phyloP scores from a whole-genome alignment of 2,888 invertebrate genomes.

The Drosophila borealis region DNA sequence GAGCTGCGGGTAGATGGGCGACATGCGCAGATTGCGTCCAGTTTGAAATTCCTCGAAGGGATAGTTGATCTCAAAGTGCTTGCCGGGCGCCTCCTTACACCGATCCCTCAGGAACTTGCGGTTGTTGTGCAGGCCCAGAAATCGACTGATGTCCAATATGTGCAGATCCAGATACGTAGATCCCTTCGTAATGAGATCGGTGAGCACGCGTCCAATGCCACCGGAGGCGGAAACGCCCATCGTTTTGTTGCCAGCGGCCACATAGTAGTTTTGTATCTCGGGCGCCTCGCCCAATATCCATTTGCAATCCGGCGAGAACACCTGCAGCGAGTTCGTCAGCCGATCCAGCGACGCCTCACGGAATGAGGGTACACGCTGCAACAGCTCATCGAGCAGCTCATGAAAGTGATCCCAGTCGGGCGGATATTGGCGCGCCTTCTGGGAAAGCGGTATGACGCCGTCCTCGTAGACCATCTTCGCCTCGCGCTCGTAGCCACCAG shows the following conservation, averaged over 20 bases:
- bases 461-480: constrained; percentile 96
- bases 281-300: constrained; percentile 98
- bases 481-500: constrained; percentile 94
- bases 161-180: constrained; percentile 93
- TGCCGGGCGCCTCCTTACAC: constrained; percentile 95
- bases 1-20: constrained; percentile 96
- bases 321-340: constrained; percentile 95
- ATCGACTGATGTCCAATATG: constrained; percentile 94
- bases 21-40: constrained; percentile 95
- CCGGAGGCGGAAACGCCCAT: constrained; percentile 98
- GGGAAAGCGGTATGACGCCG: constrained; percentile 88
- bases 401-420: constrained; percentile 99
- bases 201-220: constrained; percentile 96
- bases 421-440: constrained; percentile 89
- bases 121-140: constrained; percentile 97
- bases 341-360: constrained; percentile 91
- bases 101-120: constrained; percentile 95
- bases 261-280: constrained; percentile 95
- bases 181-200: constrained; percentile 94
- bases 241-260: constrained; percentile 98
- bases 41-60: constrained; percentile 94
- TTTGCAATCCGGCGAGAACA: constrained; percentile 98
- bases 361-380: constrained; percentile 93
- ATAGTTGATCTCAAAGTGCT: constrained; percentile 92
- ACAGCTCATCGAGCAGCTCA: constrained; percentile 92